Evolutionary conservation across 2,888 invertebrate genomes (phyloP).

Genomic region (Callosobruchus maculatus): DNA sequence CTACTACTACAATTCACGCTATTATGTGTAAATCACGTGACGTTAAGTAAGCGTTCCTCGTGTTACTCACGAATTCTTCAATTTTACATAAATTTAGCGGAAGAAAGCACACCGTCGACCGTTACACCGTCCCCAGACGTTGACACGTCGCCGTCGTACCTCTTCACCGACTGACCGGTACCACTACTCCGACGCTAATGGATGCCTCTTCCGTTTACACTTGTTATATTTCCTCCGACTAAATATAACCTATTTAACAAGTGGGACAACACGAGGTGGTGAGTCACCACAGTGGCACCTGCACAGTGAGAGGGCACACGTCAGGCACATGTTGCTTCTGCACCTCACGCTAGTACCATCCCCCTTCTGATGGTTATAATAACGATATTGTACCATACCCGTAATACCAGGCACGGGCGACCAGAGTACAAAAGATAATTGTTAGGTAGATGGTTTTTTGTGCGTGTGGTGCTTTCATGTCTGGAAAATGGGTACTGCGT

Average conservation of each 20-base stretch:
- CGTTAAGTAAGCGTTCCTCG: no score
- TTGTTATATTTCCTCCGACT: neutral
- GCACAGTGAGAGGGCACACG: neutral
- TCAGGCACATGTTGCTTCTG: slow-evolving; percentile 3
- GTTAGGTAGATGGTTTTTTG: neutral
- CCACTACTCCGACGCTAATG: neutral
- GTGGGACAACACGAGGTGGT: neutral
- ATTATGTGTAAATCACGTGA: no score
- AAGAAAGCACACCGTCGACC: neutral
- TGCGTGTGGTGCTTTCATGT: neutral
- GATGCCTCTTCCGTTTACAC: neutral
- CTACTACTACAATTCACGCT: no score
- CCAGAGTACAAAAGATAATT: neutral
- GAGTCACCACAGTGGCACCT: neutral
- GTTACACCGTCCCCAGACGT: neutral
- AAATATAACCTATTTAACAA: neutral
- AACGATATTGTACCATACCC: neutral
- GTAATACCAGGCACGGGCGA: neutral
- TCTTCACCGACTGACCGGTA: neutral
- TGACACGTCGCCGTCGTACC: neutral
- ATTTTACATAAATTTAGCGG: neutral
- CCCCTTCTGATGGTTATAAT: slow-evolving; percentile 1
- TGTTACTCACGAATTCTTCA: neutral
- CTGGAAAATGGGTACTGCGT: neutral
- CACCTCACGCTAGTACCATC: neutral